Conservation (phyloP, 2,113 vertebrate genomes). For the Pygathrix nemaeus region DNA sequence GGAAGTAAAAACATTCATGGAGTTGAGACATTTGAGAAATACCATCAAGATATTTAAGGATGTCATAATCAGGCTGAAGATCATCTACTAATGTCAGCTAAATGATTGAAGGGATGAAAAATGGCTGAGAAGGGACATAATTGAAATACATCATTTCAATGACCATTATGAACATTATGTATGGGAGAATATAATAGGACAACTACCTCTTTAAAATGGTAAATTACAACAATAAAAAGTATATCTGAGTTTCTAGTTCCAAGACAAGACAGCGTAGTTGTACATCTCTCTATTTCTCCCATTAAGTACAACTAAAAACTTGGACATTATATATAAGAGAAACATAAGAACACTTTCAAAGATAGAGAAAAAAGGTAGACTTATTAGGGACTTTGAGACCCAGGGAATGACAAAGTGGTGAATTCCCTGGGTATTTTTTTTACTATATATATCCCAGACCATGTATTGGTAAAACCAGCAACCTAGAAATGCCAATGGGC, state of each 20-base stretch:
- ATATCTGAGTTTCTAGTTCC: neutral
- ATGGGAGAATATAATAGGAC: neutral
- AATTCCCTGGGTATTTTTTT: neutral
- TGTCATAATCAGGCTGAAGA: neutral
- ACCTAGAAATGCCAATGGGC: neutral
- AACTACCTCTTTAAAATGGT: neutral
- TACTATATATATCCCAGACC: neutral
- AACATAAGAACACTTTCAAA: constrained; percentile 13
- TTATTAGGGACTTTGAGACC: neutral
- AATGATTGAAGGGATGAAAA: constrained; percentile 10
- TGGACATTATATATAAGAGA: constrained; percentile 22
- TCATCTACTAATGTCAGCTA: constrained; percentile 1
- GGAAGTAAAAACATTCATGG: neutral
- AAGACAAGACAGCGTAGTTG: neutral
- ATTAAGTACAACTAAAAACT: neutral
- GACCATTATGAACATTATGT: constrained; percentile 11
- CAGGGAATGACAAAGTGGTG: neutral
- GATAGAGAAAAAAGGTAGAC: neutral
- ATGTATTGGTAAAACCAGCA: neutral
- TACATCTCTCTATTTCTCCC: neutral
- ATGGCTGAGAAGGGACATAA: neutral
- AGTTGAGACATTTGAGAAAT: constrained; percentile 43
- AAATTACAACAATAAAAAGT: constrained; percentile 26
- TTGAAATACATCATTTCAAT: constrained; percentile 25
- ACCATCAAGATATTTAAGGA: constrained; percentile 18